Evolutionary conservation across 1,140 invertebrate species (phyloP), one percentile per base, ranked within the genome.

Genomic region (Drosophila orosa): DNA sequence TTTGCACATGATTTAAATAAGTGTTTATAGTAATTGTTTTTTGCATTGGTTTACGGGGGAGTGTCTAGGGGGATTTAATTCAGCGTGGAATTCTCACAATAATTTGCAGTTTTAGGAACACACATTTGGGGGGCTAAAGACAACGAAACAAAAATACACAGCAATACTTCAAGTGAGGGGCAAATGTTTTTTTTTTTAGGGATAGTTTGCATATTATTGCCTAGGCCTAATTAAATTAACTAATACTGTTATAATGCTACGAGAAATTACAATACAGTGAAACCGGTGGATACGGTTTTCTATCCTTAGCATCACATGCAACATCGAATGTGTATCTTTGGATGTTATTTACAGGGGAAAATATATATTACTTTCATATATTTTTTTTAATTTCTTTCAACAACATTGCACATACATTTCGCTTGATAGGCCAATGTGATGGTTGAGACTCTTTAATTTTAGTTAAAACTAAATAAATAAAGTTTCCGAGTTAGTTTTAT

Each of bases 171-270:
- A 25, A 45, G 13, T 9, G 1, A 24, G 22, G 22, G 8, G 5
- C 4, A 29, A 0, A 6, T n/a, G n/a, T n/a, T n/a, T n/a, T n/a
- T n/a, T n/a, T 17, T 17, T n/a, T 47, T 22, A 19, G 27, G 74
- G 22, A 50, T 35, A 35, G 19, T 54, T 54, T 54, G 74, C 60
- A 48, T 44, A 71, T 44, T 40, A 24, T 37, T 54, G 50, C 50
- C 79, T 87, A 89, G 71, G 65, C 68, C 85, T 72, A 87, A 89
- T 87, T 89, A 60, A 89, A 89, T 89, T 89, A 89, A 84, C 84
- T 89, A 89, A 89, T 89, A 89, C 84, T 89, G 84, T 89, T 87
- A 83, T 77, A 86, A 80, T 77, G 74, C 84, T 86, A 85, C 62
- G 22, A 54, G 50, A 59, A 76, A 76, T 52, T 68, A 76, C 74